phyloP scores from a whole-genome alignment of 1,140 invertebrate genomes.

The Anastrepha ludens region DNA sequence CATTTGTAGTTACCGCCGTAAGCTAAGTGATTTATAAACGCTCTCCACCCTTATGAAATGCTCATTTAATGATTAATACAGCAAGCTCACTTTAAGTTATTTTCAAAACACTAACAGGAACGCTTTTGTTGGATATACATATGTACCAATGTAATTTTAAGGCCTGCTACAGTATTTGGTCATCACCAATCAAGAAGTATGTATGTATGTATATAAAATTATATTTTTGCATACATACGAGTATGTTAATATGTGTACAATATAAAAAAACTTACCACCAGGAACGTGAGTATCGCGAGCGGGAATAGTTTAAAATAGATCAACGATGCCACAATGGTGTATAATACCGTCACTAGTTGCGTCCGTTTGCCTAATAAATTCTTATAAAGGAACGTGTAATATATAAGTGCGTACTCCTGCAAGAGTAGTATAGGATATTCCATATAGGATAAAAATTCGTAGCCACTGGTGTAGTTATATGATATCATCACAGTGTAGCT shows the following conservation, averaged over 20 bases:
- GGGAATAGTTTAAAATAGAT: constrained; percentile 78
- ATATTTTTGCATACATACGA: no score
- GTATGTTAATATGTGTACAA: background rate
- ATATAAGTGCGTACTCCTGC: constrained; percentile 81
- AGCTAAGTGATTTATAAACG: no score
- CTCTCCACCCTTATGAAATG: no score
- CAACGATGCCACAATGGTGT: constrained; percentile 75
- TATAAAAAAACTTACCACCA: constrained; percentile 77
- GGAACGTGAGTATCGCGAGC: constrained; percentile 76
- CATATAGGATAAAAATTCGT: constrained; percentile 80
- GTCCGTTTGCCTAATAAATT: constrained; percentile 75
- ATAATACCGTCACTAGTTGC: constrained; percentile 74
- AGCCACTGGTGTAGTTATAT: constrained; percentile 81
- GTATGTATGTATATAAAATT: background rate
- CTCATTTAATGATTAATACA: no score
- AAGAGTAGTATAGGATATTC: constrained; percentile 82
- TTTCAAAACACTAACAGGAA: no score
- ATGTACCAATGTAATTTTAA: no score
- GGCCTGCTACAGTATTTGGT: no score
- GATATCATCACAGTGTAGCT: constrained; percentile 82
- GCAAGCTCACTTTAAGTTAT: no score
- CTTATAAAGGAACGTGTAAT: constrained; percentile 79
- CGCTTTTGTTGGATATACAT: no score
- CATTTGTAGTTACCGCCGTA: no score
- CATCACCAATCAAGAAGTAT: background rate